Evolutionary conservation across 2,797 vertebrate genomes (phyloP), one percentile per base, ranked within the genome.

Genomic region (Etheostoma nigrum): DNA sequence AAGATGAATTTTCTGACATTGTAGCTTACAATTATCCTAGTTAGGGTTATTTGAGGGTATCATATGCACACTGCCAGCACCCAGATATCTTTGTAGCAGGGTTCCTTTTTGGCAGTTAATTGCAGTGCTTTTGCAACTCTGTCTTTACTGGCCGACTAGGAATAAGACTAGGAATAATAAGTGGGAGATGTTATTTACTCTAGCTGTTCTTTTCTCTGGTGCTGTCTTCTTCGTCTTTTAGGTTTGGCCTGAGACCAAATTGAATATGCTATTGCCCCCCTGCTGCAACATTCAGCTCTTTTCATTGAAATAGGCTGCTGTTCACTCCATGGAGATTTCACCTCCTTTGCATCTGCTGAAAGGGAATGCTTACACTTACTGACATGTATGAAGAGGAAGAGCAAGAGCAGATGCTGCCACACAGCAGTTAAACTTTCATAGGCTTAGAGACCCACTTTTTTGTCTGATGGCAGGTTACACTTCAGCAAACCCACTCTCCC

Each of bases 391-490:
- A 55, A 58, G 59, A 71, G 49, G 49, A 55, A 23, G 74, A 76
- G 67, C 8, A 30, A 53, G 66, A 71, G 54, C 42, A 74, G 67
- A 78, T 52, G 21, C 47, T 18, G 66, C 55, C 64, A 62, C 59
- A 52, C 12, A 63, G 62, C n/a, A 42, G 71, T 90, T 83, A 62
- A 83, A 86, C 82, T 75, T 91, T 88, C 48, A 87, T 76, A 40
- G 54, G 60, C 74, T 79, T 23, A 78, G 82, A 82, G 82, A 82
- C 76, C 76, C 76, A 52, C 63, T 85, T 82, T 84, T 60, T 81
- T 84, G 47, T 70, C 61, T 65, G 68, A 76, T 59, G 69, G 60
- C 74, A 63, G 68, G 71, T 74, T 78, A 65, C 65, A 74, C 71
- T 72, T 80, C 10, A 25, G 45, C 40, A 77, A 73, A 62, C 36